Percentiles rank a stretch among this genome's conserved stretches.
These are phyloP conservation scores for Lates japonicus DNA, from an alignment of 2,797 vertebrate genomes.

Conservation along the genomic window DNA sequence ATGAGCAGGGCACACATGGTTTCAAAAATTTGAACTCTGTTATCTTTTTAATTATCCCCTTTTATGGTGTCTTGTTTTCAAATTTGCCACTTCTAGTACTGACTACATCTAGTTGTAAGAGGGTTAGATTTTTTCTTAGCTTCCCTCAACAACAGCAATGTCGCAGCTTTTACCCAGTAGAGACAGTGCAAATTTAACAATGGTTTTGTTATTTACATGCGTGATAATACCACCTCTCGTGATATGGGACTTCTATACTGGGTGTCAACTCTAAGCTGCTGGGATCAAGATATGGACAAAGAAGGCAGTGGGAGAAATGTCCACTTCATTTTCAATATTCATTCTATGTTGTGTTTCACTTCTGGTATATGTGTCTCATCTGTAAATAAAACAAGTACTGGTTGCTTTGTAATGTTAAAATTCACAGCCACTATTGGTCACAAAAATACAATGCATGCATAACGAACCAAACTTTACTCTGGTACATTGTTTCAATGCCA, in stretches of 20 bases:
- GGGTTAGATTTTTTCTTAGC: neutral
- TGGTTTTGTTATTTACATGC: neutral
- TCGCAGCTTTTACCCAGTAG: neutral
- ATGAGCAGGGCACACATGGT: neutral
- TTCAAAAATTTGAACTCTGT: neutral
- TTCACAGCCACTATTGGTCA: neutral
- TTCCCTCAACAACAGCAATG: neutral
- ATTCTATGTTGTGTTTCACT: slow-evolving; percentile 3
- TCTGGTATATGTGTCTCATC: neutral
- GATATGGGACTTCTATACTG: neutral
- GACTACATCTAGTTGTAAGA: slow-evolving; percentile 11
- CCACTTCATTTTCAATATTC: neutral
- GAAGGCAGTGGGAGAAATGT: slow-evolving; percentile 2
- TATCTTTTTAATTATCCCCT: neutral
- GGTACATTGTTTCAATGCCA: neutral
- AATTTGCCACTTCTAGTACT: neutral
- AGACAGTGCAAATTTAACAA: neutral
- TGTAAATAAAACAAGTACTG: slow-evolving; percentile 47
- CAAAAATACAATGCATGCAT: neutral
- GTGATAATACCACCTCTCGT: slow-evolving; percentile 6
- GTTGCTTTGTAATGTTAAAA: slow-evolving; percentile 7
- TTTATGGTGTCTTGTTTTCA: slow-evolving; percentile 13
- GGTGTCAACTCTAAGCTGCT: neutral
- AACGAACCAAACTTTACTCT: neutral
- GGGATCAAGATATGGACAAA: slow-evolving; percentile 2